Evolutionary conservation across 64 coral and sea anemone species (phyloP), one percentile per base, ranked within the genome.

Genomic region (Hydrozoanthus tunicans): DNA sequence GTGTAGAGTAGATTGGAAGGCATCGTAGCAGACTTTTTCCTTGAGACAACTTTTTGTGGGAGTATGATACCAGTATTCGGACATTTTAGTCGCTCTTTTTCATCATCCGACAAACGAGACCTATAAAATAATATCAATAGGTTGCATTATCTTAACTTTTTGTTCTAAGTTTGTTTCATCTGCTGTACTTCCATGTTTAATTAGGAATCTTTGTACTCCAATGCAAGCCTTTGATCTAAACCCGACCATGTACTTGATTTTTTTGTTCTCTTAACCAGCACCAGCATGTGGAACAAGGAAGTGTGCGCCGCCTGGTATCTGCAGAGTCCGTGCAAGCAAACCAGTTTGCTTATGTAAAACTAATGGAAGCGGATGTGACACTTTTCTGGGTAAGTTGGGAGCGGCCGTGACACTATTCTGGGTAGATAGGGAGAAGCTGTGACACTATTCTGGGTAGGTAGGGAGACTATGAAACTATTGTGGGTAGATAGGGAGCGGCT

Each of bases 241-340:
- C 24, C 9, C n/a, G 73, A 51, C 25, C 7, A 15, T 54, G 51
- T 54, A 24, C 9, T 56, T 32, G 12, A 4, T 62, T 5, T 26
- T 62, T 85, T 13, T 55, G 8, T 83, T 67, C 13, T 26, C 53
- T 71, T 64, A 23, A 85, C 64, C 56, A 25, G 43, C 65, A 56
- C 82, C 64, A 6, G 82, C 64, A 53, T 85, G 82, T 70, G 82
- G 11, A 67, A 70, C 69, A 17, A 85, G 70, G 82, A 85, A 85
- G 52, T 85, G 82, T 10, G 15, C 52, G 56, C 64, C 64, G 7
- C 64, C 51, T n/a, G 58, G n/a, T 71, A 0, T 71, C 65, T 85
- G 82, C 53, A 15, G 71, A 71, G 13, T 57, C 71, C 82, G 82
- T 9, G n/a, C 64, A 1, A 85, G 24, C 7, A 54, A 14, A 0